Evolutionary conservation across 2,888 invertebrate species (phyloP), one percentile per base, ranked within the genome.

Genomic region (Orthosia cruda): DNA sequence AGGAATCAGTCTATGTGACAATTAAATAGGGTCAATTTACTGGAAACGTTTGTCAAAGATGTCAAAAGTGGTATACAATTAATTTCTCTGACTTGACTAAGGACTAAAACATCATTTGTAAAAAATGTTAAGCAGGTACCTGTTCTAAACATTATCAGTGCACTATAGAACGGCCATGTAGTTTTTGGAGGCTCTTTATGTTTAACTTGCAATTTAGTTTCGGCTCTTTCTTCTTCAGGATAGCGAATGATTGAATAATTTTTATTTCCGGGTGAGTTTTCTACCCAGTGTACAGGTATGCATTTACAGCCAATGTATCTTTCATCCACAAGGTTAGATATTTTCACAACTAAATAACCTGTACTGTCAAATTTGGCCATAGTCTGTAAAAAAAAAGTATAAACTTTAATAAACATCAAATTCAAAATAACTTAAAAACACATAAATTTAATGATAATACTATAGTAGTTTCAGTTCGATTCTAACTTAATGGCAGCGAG

Each of bases 311-410:
- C 72, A 12, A 55, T 55, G 47, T 20, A 15, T 18, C 47, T 71
- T 49, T 70, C 23, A 11, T 54, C 13, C 2, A 13, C 4, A 4
- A 5, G 15, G 15, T 59, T 32, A n/a, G 49, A 49, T n/a, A 61
- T 32, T 71, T 73, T 55, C 16, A 73, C 73, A 4, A 73, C 32
- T 61, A 73, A 71, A 55, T 71, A 73, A 23, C 54, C 47, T 9
- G 59, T 40, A 7, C 18, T n/a, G 18, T 59, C 15, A 40, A 54
- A 40, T 16, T 55, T 54, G 4, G 23, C n/a, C 71, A 73, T 71
- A 62, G 47, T 62, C 73, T 73, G 73, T 47, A 73, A 73, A 61
- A 49, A n/a, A 54, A 20, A 73, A 73, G 16, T 49, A 26, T 26
- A 49, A 62, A 32, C 26, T 68, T 32, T 32, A 18, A n/a, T 18